Base-by-base conservation (phyloP, 1,140 invertebrate species). In the Callitettix versicolor region DNA sequence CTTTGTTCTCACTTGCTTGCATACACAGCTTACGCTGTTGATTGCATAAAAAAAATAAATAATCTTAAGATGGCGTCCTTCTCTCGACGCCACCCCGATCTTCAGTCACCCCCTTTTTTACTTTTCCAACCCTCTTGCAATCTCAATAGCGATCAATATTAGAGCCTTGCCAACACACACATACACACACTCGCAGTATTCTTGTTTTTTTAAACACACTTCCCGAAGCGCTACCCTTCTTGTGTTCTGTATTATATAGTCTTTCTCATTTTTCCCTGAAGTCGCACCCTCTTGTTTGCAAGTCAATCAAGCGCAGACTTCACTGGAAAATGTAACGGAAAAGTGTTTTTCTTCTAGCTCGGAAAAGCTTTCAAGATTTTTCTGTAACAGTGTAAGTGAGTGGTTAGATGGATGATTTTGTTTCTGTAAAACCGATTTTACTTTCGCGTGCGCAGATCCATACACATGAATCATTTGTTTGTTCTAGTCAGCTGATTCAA, bases 101-200 rank as follows among this genome's bases (percentile, higher is more conserved):
- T 40, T 40, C 14, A 7, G 6, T 14, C 33, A 14, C 6, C 38
- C 38, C 38, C 14, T 17, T 40, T 40, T 40, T 40, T 40, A n/a
- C 38, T 17, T 40, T 40, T 3, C 26, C 26, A 9, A 30, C 26
- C 26, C 26, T 30, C 26, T 40, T 4, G 14, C 38, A 40, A 40
- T 40, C 38, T 40, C 38, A 40, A 40, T 40, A 40, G 38, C 50
- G 48, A 51, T 51, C 48, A 51, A 51, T 53, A 53, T 53, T 53
- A 51, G 49, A 51, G 38, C 22, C 48, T 11, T 21, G 7, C 48
- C 26, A 21, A 50, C 30, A n/a, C 30, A 26, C 20, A 42, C 40
- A 9, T 30, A 38, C 48, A 18, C 48, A 51, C 48, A 20, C 48
- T 17, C 33, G 20, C 48, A 20, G 5, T 18, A 38, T 18, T n/a